phyloP scores from a whole-genome alignment of 2,113 vertebrate species.

The Epinephelus fuscoguttatus region DNA sequence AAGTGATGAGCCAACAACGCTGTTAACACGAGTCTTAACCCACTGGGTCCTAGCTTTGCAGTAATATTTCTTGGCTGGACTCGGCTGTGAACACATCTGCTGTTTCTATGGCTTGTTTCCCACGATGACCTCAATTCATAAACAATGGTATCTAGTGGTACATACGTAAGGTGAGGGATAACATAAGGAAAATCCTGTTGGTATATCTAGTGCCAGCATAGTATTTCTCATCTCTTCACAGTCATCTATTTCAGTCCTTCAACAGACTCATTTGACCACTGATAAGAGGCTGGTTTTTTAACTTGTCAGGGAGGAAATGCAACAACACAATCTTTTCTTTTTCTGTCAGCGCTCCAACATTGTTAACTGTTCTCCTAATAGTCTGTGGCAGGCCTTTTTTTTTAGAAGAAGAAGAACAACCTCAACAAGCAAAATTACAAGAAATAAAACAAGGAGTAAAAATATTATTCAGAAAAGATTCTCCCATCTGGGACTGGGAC shows the following conservation, averaged over 20 bases:
- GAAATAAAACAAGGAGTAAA: conserved; percentile 4
- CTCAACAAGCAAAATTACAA: conserved; percentile 18
- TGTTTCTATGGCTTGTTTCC: neutral
- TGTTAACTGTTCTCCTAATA: conserved; percentile 24
- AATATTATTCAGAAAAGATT: neutral
- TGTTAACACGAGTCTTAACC: neutral
- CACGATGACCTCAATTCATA: neutral
- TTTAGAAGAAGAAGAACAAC: neutral
- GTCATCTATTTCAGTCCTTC: conserved; percentile 23
- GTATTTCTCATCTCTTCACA: neutral
- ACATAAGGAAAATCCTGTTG: neutral
- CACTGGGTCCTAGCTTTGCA: neutral
- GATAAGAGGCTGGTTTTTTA: neutral
- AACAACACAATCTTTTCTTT: conserved; percentile 7
- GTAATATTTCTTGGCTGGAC: conserved; percentile 1
- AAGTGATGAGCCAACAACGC: neutral
- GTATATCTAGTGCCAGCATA: neutral
- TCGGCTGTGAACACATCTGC: conserved; percentile 5
- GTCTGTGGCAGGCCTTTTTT: neutral
- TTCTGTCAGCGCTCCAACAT: conserved; percentile 11
- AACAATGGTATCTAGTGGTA: neutral
- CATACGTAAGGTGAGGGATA: neutral
- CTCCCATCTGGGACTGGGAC: conserved; percentile 10
- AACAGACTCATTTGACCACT: neutral
- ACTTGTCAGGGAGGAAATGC: conserved; percentile 17